Percentiles rank a stretch among this genome's conserved stretches.
Conservation (phyloP, 2,113 vertebrate species). For the Mormyrus lacerda region DNA sequence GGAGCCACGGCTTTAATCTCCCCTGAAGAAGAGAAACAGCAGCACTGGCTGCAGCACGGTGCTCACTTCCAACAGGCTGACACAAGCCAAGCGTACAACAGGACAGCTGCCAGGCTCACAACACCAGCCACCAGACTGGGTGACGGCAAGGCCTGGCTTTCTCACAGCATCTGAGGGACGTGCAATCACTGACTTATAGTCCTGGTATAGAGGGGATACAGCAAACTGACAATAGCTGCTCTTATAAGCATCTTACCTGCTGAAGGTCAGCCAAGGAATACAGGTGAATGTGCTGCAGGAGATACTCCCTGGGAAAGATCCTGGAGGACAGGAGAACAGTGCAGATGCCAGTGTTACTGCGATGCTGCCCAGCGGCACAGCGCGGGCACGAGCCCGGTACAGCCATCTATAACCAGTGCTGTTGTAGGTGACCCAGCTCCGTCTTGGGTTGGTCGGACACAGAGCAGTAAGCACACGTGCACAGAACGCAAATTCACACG, state of each 20-base stretch:
- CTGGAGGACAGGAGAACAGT: constrained; percentile 53
- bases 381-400: background rate
- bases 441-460: background rate
- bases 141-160: background rate
- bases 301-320: constrained; percentile 94
- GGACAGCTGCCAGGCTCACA: background rate
- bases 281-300: constrained; percentile 93
- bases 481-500: constrained; percentile 7
- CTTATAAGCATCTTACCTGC: constrained; percentile 65
- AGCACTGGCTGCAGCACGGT: background rate
- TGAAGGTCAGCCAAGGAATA: constrained; percentile 93
- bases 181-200: background rate
- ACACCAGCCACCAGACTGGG: background rate
- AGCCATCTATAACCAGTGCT: background rate
- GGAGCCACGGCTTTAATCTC: constrained; percentile 1
- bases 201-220: background rate
- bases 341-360: background rate
- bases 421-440: background rate
- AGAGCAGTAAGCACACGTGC: background rate
- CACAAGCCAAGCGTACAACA: background rate
- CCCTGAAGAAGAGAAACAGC: background rate
- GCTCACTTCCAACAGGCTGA: constrained; percentile 28
- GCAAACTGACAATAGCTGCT: background rate
- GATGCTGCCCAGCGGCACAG: background rate
- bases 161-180: background rate